Conservation (phyloP, 2,797 vertebrate genomes). For the Erithacus rubecula region DNA sequence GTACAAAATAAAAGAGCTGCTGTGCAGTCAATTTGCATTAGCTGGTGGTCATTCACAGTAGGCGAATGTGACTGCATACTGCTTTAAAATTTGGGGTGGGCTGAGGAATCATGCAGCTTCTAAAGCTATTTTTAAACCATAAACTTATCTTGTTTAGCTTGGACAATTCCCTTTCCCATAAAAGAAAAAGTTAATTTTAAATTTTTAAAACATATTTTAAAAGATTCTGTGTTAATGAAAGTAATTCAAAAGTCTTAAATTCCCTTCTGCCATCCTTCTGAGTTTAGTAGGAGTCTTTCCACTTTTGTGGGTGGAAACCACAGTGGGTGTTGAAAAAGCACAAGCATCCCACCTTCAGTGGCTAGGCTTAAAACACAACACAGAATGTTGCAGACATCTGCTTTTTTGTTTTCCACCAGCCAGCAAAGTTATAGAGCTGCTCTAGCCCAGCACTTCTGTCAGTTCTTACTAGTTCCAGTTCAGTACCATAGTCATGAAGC, state of each 20-base stretch:
- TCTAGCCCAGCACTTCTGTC: background rate
- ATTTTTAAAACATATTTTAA: background rate
- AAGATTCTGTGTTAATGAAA: background rate
- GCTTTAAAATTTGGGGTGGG: background rate
- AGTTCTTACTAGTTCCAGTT: background rate
- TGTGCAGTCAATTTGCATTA: background rate
- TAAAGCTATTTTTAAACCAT: slow-evolving; percentile 4
- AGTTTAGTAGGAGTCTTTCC: background rate
- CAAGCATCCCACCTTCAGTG: background rate
- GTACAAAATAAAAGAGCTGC: background rate
- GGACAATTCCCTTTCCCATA: background rate
- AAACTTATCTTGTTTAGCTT: background rate
- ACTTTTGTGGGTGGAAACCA: background rate
- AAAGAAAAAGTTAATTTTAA: background rate
- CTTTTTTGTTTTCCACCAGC: background rate
- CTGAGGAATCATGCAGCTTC: background rate
- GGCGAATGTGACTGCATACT: background rate
- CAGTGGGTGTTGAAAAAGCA: background rate
- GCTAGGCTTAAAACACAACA: background rate
- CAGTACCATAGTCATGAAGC: background rate
- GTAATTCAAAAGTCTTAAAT: background rate
- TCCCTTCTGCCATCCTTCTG: background rate
- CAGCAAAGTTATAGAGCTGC: background rate
- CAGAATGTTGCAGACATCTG: background rate
- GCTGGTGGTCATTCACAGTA: background rate